A percentile compares a stretch with the other conserved stretches of the same genome.
Evolutionary conservation across 2,797 vertebrate species (phyloP).

Genomic region (Pogoniulus pusillus): DNA sequence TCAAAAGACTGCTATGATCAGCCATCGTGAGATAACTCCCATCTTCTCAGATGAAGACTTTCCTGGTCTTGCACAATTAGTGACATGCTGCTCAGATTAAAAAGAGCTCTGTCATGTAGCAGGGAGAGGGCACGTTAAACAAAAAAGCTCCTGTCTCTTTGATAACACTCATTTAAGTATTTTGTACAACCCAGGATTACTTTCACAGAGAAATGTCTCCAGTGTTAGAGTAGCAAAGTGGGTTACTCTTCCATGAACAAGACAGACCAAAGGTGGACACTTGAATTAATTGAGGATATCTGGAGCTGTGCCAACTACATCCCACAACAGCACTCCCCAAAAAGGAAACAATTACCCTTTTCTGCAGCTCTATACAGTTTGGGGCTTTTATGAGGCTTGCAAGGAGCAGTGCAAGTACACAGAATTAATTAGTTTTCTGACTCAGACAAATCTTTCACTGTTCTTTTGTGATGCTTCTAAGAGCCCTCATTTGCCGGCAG

Average conservation of each 20-base stretch:
- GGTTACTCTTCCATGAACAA: neutral
- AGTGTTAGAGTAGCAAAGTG: neutral
- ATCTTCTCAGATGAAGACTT: neutral
- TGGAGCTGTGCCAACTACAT: neutral
- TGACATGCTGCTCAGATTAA: neutral
- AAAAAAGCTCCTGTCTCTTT: neutral
- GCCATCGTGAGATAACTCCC: neutral
- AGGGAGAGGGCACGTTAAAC: neutral
- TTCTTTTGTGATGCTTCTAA: neutral
- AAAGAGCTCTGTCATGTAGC: neutral
- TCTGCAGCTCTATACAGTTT: neutral
- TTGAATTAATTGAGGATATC: neutral
- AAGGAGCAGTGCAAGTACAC: neutral
- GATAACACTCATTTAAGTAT: neutral
- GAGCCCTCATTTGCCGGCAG: neutral
- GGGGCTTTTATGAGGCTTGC: neutral
- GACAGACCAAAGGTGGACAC: neutral
- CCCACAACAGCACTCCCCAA: neutral
- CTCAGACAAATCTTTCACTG: neutral
- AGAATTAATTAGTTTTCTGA: neutral
- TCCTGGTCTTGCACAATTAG: neutral
- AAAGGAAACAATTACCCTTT: neutral
- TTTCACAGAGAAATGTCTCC: neutral
- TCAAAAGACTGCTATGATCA: neutral
- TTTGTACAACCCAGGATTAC: neutral